phyloP scores from a whole-genome alignment of 2,888 invertebrate genomes.

The Netelia inedita region DNA sequence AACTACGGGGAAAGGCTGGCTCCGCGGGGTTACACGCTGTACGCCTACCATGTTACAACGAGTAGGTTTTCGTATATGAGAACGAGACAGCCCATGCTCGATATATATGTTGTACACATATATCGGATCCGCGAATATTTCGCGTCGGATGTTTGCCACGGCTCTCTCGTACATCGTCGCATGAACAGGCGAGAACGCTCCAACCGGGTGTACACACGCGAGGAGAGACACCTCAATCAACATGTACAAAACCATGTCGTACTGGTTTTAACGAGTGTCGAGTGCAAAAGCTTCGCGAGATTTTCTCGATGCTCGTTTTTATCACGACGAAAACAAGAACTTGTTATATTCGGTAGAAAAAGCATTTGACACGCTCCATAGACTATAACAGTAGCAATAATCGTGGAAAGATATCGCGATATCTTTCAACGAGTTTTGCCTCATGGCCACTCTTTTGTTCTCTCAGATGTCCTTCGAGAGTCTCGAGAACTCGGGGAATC shows the following conservation, averaged over 20 bases:
- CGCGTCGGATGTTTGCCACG: slow-evolving; percentile 46
- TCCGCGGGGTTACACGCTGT: slow-evolving; percentile 71
- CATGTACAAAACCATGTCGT: slow-evolving; percentile 31
- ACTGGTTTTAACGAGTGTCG: slow-evolving; percentile 58
- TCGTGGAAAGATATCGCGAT: slow-evolving; percentile 14
- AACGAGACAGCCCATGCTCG: background rate
- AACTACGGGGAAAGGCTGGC: slow-evolving; percentile 44
- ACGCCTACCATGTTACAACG: slow-evolving; percentile 71
- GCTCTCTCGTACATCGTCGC: slow-evolving; percentile 25
- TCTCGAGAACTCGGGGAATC: slow-evolving; percentile 27
- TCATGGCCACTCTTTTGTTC: slow-evolving; percentile 29
- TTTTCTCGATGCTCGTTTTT: slow-evolving; percentile 16
- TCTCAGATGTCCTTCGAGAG: slow-evolving; percentile 4
- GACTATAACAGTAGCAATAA: background rate
- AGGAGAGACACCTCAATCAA: slow-evolving; percentile 58
- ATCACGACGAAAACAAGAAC: background rate
- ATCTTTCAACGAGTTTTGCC: slow-evolving; percentile 7
- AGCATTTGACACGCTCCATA: slow-evolving; percentile 1
- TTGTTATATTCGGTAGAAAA: background rate
- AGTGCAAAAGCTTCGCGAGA: background rate
- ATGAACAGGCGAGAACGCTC: slow-evolving; percentile 26
- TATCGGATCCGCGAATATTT: slow-evolving; percentile 29
- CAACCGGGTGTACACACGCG: slow-evolving; percentile 43
- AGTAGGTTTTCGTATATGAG: background rate
- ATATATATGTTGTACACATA: background rate